Base-by-base conservation (phyloP, 1,140 invertebrate genomes). In the Drosophila bifasciata region DNA sequence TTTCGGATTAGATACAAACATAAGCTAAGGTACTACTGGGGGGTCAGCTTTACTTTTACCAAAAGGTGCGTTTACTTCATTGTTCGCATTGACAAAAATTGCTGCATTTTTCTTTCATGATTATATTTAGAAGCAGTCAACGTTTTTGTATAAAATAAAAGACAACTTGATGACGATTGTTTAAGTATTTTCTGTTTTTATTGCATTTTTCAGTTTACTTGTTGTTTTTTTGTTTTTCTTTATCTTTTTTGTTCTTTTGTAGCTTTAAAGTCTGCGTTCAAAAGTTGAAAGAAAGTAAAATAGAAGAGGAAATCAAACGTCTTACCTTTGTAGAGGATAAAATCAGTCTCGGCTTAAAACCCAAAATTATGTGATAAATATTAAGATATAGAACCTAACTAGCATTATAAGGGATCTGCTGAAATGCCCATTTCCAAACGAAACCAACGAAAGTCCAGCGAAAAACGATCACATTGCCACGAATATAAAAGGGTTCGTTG, bases 131-230 rank as follows among this genome's bases (percentile, higher is more conserved):
- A 71, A 60, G 50, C 56, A 80, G 69, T 68, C 56, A 63, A 58
- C 61, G 51, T 60, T 76, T 73, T 86, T 80, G 83, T 88, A 75
- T 81, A 81, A 88, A 88, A 88, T 88, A 88, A 88, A 88, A 88
- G 83, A 88, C 83, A 73, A 76, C 75, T 89, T 89, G 67, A 68
- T 88, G 71, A 52, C 84, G 76, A 88, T 88, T 88, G 84, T 89
- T 89, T 84, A 71, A 88, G 71, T 76, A 88, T 79, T 83, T 88
- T 89, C 55, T 88, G 70, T 57, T 89, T 86, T 88, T 88, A 88
- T 84, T 86, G 57, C 48, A 72, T 70, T 86, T 74, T 68, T 76
- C 49, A 43, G 15, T 60, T 51, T 76, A 51, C 49, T 45, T 58
- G 36, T 17, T 11, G 7, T 36, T 50, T 48, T 36, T 56, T 60